phyloP scores from a whole-genome alignment of 2,797 vertebrate species.

The Sebastes itinus region DNA sequence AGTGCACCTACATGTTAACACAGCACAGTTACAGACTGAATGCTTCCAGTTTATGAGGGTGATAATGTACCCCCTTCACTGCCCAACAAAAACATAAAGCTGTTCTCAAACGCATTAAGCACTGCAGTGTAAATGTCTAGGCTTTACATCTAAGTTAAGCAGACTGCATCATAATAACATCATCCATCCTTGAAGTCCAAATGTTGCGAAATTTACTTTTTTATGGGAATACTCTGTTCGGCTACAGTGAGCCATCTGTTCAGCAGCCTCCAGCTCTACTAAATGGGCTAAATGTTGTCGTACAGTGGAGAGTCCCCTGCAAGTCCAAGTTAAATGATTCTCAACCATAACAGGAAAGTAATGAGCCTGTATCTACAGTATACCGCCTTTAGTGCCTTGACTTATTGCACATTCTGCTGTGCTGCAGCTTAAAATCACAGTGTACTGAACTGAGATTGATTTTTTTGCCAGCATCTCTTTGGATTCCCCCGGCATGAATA shows the following conservation, averaged over 20 bases:
- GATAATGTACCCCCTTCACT: background rate
- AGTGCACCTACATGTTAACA: background rate
- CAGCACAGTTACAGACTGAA: background rate
- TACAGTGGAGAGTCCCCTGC: constrained; percentile 5
- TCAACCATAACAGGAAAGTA: constrained; percentile 14
- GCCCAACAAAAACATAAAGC: background rate
- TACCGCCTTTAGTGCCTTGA: background rate
- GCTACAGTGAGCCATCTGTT: constrained; percentile 41
- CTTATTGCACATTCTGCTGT: background rate
- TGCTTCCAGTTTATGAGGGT: background rate
- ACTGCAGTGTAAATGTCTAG: background rate
- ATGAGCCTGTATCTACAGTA: constrained; percentile 14
- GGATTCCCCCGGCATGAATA: background rate
- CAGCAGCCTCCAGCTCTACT: constrained; percentile 17
- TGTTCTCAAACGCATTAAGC: background rate
- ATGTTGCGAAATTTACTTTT: constrained; percentile 25
- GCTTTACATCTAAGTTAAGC: constrained; percentile 16
- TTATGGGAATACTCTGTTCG: constrained; percentile 20
- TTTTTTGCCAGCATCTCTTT: background rate
- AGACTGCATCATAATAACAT: constrained; percentile 21
- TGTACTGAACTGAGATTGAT: background rate
- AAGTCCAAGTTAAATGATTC: constrained; percentile 24
- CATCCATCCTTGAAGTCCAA: constrained; percentile 18
- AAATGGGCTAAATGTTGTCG: constrained; percentile 19
- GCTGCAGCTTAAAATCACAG: background rate